These are phyloP conservation scores for Hippoglossus hippoglossus DNA, from an alignment of 2,797 vertebrate species.

Conservation along the genomic window DNA sequence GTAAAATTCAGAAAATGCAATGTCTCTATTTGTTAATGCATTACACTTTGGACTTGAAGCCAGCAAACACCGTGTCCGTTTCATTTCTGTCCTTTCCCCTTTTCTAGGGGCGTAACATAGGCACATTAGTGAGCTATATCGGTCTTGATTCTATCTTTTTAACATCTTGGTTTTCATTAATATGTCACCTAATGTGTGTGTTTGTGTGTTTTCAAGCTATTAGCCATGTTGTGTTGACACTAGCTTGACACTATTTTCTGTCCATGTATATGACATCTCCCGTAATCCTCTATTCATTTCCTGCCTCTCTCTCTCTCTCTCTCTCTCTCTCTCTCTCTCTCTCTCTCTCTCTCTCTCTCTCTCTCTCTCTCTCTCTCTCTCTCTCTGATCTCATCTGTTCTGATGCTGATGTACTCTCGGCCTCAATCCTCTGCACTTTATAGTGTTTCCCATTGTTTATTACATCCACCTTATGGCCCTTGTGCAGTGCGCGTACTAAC, in stretches of 20 bases:
- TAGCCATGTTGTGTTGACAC: too few species aligned
- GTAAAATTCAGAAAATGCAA: too few species aligned
- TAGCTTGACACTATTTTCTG: conserved; percentile 39
- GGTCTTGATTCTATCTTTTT: too few species aligned
- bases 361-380: conserved; percentile 3
- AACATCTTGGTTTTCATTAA: too few species aligned
- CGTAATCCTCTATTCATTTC: conserved; percentile 65
- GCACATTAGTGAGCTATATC: too few species aligned
- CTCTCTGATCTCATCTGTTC: conserved; percentile 49
- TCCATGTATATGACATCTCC: conserved; percentile 51
- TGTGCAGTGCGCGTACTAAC: neutral
- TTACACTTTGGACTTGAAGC: too few species aligned
- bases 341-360: conserved; percentile 34
- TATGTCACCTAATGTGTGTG: too few species aligned
- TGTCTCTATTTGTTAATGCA: too few species aligned
- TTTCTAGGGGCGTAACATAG: too few species aligned
- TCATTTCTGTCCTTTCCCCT: too few species aligned
- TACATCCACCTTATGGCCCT: conserved; percentile 42
- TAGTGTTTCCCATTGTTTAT: conserved; percentile 53
- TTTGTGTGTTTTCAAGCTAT: too few species aligned
- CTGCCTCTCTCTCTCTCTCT: conserved; percentile 1
- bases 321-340: conserved; percentile 22
- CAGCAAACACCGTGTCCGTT: too few species aligned
- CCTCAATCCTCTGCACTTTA: conserved; percentile 67
- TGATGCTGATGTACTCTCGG: conserved; percentile 57